Evolutionary conservation across 2,113 vertebrate species (phyloP).

Genomic region (Taxidea taxus): DNA sequence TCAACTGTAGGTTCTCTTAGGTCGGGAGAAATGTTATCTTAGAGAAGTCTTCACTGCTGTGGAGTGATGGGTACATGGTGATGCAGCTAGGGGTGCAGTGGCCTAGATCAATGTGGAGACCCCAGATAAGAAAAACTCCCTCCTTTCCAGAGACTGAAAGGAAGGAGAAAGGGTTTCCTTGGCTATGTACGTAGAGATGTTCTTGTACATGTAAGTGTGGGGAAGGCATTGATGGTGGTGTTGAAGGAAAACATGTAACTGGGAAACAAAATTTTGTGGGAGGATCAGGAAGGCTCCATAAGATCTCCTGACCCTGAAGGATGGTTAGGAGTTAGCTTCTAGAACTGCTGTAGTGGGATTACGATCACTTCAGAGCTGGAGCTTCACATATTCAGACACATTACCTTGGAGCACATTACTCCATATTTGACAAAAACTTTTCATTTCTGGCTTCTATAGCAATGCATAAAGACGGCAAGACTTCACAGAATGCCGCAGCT

Average conservation of each 20-base stretch:
- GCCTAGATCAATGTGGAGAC: not conserved
- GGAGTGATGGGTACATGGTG: too few relatives aligned
- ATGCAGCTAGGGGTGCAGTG: too few relatives aligned
- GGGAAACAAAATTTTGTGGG: not conserved
- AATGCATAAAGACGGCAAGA: not conserved
- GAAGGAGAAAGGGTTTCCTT: not conserved
- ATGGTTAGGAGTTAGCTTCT: not conserved
- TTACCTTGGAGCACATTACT: not conserved
- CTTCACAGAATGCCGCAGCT: not conserved
- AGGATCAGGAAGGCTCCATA: not conserved
- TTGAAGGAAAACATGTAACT: not conserved
- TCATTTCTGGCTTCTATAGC: not conserved
- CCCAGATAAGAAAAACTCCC: not conserved
- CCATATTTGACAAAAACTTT: not conserved
- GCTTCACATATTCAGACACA: not conserved
- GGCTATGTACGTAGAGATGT: not conserved
- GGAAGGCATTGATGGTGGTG: not conserved
- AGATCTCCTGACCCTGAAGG: not conserved
- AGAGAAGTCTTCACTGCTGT: not conserved
- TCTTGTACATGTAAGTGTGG: not conserved
- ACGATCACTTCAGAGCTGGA: not conserved
- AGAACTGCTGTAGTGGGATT: not conserved
- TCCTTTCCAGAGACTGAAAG: not conserved
- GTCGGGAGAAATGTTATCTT: not conserved
- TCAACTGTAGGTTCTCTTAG: not conserved